phyloP scores from a whole-genome alignment of 2,888 invertebrate species.

The Megaustenia siamemsis region DNA sequence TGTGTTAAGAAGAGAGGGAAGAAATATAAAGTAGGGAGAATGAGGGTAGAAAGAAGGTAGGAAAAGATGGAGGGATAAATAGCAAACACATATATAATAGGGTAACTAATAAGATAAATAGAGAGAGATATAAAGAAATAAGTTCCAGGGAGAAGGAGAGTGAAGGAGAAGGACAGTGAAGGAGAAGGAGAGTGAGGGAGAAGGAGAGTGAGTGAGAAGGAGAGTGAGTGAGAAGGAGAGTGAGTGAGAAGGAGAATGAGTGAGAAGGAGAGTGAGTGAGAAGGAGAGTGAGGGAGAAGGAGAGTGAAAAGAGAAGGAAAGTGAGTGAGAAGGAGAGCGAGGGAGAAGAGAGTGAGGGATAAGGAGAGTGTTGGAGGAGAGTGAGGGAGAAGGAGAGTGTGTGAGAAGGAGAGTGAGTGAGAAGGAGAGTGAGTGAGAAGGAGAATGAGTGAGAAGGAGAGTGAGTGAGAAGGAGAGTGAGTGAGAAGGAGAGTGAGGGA shows the following conservation, averaged over 20 bases:
- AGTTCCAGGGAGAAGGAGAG: no score
- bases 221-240: neutral
- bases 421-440: conserved; percentile 15
- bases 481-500: neutral
- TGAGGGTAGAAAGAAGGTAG: neutral
- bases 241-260: neutral
- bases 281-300: neutral
- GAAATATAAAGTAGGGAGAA: no score
- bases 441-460: neutral
- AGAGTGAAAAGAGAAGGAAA: no score
- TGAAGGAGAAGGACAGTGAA: no score
- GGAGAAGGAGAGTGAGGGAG: neutral
- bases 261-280: neutral
- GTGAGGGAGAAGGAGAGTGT: neutral
- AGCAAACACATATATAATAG: no score
- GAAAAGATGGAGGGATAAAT: no score
- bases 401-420: neutral
- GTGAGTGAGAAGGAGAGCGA: conserved; percentile 4
- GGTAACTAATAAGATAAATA: no score
- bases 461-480: conserved; percentile 1
- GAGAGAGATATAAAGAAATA: no score
- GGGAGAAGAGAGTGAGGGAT: neutral
- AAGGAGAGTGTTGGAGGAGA: neutral
- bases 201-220: neutral
- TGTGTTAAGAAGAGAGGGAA: no score